Evolutionary conservation across 2,797 vertebrate genomes (phyloP).

Genomic region (Pogoniulus pusillus): DNA sequence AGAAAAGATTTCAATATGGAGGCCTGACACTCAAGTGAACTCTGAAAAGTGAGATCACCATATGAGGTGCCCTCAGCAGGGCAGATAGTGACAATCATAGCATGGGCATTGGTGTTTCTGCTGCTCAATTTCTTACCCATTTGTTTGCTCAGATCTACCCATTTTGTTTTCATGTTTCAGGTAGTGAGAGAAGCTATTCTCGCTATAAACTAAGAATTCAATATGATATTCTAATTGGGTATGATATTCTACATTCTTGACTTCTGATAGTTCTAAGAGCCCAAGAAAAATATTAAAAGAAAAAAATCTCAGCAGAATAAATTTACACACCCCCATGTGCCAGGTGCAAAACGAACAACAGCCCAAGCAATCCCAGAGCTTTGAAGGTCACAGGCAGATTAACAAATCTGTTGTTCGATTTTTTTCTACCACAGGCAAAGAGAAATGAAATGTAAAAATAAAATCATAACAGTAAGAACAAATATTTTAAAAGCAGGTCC

Average conservation of each 20-base stretch:
- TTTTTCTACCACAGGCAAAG: background rate
- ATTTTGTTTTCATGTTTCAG: background rate
- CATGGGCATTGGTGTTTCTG: background rate
- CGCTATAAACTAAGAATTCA: background rate
- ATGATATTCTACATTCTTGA: background rate
- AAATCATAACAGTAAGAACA: background rate
- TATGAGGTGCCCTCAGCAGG: background rate
- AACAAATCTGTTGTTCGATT: background rate
- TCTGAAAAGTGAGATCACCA: background rate
- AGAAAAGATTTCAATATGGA: background rate
- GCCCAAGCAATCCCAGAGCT: background rate
- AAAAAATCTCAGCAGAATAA: background rate
- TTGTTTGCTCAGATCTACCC: background rate
- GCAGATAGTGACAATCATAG: background rate
- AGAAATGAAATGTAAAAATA: background rate
- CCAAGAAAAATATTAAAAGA: background rate
- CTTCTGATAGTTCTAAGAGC: background rate
- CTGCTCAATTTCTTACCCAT: background rate
- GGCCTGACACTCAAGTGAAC: background rate
- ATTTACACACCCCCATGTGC: background rate
- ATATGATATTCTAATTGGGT: background rate
- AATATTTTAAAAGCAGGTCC: background rate
- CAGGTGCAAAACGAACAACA: background rate
- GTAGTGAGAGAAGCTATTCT: background rate
- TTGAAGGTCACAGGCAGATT: background rate